phyloP scores from a whole-genome alignment of 2,888 invertebrate species.

The Polyploca ridens region DNA sequence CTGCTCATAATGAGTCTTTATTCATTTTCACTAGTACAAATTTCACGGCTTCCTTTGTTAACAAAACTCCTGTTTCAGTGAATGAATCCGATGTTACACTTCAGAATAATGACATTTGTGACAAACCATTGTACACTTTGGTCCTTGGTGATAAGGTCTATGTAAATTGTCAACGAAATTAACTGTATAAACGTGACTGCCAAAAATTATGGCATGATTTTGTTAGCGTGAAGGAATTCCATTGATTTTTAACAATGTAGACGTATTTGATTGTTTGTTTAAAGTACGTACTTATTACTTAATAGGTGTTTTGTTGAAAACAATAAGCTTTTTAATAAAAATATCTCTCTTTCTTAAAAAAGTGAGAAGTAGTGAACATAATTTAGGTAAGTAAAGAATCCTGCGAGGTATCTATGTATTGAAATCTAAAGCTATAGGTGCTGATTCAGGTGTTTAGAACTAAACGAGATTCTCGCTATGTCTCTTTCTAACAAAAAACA shows the following conservation, averaged over 20 bases:
- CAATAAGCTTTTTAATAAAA: no score
- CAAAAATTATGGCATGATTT: conserved; percentile 48
- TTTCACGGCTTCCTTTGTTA: conserved; percentile 66
- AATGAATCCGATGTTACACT: conserved; percentile 45
- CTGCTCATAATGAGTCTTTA: conserved; percentile 60
- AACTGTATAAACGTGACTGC: conserved; percentile 45
- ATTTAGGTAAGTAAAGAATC: no score
- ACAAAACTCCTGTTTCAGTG: conserved; percentile 62
- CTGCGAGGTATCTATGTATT: no score
- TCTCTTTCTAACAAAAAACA: no score
- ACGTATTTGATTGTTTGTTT: conserved; percentile 10
- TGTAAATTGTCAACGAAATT: conserved; percentile 21
- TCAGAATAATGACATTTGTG: conserved; percentile 19
- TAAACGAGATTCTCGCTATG: no score
- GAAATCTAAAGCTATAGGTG: no score
- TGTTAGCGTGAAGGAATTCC: conserved; percentile 52
- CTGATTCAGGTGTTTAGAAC: no score
- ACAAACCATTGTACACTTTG: conserved; percentile 36
- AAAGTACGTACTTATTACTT: conserved; percentile 11
- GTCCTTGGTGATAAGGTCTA: conserved; percentile 21
- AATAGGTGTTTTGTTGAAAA: not conserved
- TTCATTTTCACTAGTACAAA: conserved; percentile 63
- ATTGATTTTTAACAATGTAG: conserved; percentile 47
- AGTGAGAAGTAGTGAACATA: no score
- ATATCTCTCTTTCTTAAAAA: not conserved